Evolutionary conservation across 2,113 vertebrate genomes (phyloP).

Genomic region (Thunnus thynnus): DNA sequence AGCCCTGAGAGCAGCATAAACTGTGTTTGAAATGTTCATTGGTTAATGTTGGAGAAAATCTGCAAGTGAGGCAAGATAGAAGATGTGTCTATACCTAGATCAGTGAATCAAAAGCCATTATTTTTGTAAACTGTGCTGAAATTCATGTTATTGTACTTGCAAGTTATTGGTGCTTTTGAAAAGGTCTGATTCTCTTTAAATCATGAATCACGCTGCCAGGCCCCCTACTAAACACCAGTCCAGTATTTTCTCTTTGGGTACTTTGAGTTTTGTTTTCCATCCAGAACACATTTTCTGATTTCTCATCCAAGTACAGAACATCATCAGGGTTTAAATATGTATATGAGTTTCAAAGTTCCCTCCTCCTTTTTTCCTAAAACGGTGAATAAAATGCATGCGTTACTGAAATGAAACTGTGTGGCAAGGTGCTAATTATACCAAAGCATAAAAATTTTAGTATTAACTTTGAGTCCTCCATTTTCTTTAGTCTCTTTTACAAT

Average conservation of each 20-base stretch:
- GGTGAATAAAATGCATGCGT: conserved; percentile 70
- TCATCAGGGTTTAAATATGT: conserved; percentile 63
- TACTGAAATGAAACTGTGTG: conserved; percentile 68
- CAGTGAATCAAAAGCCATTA: conserved; percentile 72
- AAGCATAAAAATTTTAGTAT: conserved; percentile 58
- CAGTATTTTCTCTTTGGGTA: conserved; percentile 57
- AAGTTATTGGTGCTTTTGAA: conserved; percentile 48
- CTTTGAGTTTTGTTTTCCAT: conserved; percentile 40
- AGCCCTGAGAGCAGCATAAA: conserved; percentile 33
- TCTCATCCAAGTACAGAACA: conserved; percentile 34
- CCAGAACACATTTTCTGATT: conserved; percentile 28
- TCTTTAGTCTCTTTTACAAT: conserved; percentile 66
- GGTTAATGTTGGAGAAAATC: conserved; percentile 28
- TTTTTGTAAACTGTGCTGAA: conserved; percentile 68
- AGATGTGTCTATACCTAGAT: conserved; percentile 12
- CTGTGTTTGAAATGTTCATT: conserved; percentile 28
- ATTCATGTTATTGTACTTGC: conserved; percentile 64
- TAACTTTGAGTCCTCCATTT: conserved; percentile 47
- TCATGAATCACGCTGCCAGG: conserved; percentile 35
- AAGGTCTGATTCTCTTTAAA: conserved; percentile 31
- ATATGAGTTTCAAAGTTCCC: conserved; percentile 54
- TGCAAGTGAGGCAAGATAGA: conserved; percentile 27
- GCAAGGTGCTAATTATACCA: conserved; percentile 79
- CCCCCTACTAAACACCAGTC: conserved; percentile 49
- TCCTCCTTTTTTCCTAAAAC: conserved; percentile 41